These are phyloP conservation scores for Ptiloglossa arizonensis DNA, from an alignment of 1,140 invertebrate species.

Conservation along the genomic window DNA sequence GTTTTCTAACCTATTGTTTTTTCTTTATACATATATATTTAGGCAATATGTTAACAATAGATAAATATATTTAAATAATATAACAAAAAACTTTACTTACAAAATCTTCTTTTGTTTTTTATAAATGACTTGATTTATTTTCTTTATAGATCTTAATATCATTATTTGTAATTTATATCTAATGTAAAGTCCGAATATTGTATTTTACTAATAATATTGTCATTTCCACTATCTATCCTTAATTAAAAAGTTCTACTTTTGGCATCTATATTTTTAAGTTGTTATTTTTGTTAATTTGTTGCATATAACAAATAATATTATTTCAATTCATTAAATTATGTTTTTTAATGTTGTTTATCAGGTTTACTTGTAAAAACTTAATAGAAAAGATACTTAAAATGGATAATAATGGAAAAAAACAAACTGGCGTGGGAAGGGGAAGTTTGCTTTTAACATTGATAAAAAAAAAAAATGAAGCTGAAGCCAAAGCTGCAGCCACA, in stretches of 20 bases:
- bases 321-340: too few species aligned
- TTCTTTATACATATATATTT: neutral
- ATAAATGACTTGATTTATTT: too few species aligned
- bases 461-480: conserved; percentile 15
- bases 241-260: too few species aligned
- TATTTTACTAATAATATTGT: too few species aligned
- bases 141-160: too few species aligned
- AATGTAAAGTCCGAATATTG: too few species aligned
- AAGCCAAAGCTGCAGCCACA: neutral
- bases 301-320: too few species aligned
- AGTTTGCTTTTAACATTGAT: conserved; percentile 21
- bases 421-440: conserved; percentile 36
- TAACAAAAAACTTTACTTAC: neutral
- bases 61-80: neutral
- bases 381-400: conserved; percentile 43
- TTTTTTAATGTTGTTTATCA: too few species aligned
- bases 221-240: too few species aligned
- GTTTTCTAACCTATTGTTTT: neutral
- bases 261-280: neutral
- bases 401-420: neutral
- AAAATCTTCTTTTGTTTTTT: too few species aligned
- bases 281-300: neutral
- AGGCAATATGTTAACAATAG: too few species aligned
- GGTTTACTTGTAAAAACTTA: neutral
- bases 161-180: too few species aligned